Conservation (phyloP, 2,888 invertebrate genomes). For the Elegia similella region DNA sequence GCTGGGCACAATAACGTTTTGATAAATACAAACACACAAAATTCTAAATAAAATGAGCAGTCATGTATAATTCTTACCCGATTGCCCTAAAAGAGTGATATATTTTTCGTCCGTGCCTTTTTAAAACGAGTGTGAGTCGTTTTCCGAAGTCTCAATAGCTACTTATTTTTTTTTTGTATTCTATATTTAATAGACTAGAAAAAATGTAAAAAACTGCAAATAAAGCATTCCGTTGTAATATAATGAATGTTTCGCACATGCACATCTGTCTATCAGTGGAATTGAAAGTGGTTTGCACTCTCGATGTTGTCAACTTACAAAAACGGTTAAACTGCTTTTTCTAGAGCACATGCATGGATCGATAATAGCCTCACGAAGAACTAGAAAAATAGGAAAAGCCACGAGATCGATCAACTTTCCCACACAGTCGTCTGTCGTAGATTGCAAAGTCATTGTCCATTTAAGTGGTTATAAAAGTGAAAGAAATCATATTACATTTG, state of each 20-base stretch:
- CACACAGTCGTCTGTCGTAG: neutral
- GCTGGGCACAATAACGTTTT: neutral
- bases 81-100: neutral
- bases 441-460: slow-evolving; percentile 8
- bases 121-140: too few relatives aligned
- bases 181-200: too few relatives aligned
- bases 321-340: slow-evolving; percentile 4
- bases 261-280: neutral
- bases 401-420: slow-evolving; percentile 11
- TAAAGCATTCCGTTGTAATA: too few relatives aligned
- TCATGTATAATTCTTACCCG: neutral
- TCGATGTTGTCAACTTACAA: slow-evolving; percentile 6
- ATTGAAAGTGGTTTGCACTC: neutral
- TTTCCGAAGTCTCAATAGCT: too few relatives aligned
- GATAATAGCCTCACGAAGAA: neutral
- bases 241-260: too few relatives aligned
- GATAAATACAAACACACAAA: neutral
- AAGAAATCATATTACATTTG: neutral
- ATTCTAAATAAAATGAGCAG: neutral
- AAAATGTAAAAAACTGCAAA: too few relatives aligned
- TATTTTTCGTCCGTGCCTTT: too few relatives aligned
- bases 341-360: neutral
- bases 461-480: slow-evolving; percentile 2
- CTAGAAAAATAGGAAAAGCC: slow-evolving; percentile 10
- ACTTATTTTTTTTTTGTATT: too few relatives aligned